Evolutionary conservation across 1,140 invertebrate genomes (phyloP).

Genomic region (Camponotus vicinus): DNA sequence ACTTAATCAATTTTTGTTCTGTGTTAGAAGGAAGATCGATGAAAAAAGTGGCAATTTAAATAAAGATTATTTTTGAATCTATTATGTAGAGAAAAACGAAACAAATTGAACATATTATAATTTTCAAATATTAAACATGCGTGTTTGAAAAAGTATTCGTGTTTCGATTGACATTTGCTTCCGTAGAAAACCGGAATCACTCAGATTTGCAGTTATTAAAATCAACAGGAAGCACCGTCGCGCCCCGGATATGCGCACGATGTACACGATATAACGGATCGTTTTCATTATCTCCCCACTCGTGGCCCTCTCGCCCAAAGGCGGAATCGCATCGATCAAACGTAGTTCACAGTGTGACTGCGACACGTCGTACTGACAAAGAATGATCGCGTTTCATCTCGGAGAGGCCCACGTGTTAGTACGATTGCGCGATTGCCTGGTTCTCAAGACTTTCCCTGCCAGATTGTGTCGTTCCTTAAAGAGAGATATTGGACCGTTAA

Average conservation of each 20-base stretch:
- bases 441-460: constrained; percentile 51
- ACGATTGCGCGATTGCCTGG: constrained; percentile 43
- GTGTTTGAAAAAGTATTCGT: background rate
- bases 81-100: background rate
- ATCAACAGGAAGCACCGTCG: constrained; percentile 35
- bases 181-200: background rate
- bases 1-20: background rate
- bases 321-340: constrained; percentile 77
- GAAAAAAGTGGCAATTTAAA: background rate
- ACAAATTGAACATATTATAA: background rate
- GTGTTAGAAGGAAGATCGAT: background rate
- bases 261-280: constrained; percentile 72
- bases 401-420: constrained; percentile 67
- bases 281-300: constrained; percentile 74
- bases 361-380: constrained; percentile 80
- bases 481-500: constrained; percentile 51
- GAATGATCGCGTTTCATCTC: constrained; percentile 74
- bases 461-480: constrained; percentile 23
- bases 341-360: constrained; percentile 67
- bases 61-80: background rate
- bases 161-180: background rate
- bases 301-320: constrained; percentile 32
- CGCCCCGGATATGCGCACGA: constrained; percentile 28
- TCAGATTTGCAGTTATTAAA: constrained; percentile 37
- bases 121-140: background rate